Base-by-base conservation (phyloP, 2,888 invertebrate species). In the Hipparchia semele region DNA sequence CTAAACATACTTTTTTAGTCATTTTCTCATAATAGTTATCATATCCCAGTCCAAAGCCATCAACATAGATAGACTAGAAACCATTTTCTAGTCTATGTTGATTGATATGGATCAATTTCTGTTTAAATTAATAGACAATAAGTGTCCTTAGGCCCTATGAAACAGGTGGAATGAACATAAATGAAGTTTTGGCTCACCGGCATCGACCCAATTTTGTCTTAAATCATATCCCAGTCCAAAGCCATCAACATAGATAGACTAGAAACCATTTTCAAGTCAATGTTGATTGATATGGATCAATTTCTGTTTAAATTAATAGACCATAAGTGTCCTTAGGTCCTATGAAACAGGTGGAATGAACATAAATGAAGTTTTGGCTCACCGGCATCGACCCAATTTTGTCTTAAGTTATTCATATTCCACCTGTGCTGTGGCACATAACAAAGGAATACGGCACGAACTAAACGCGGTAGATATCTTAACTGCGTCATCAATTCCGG, bases 401-500 rank as follows among this genome's bases (percentile, higher is more conserved):
- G 65, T 33, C 65, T 10, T 64, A 54, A 58, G 13, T 53, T 59
- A 70, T 70, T 70, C 69, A 51, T 68, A 68, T 54, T 65, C 23
- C 65, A 65, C 65, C 65, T 65, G 65, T 64, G 49, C 8, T 10
- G 53, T 12, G 12, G 12, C 12, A 54, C 53, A 53, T 45, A 70
- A 66, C 58, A 65, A 58, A 56, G 58, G 64, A 45, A 62, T 45
- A 12, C 46, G 7, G n/a, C 1, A 7, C 33, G 46, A 71, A 61
- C 67, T 59, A 67, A 67, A 71, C 61, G 59, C 66, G 61, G 60
- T 67, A 54, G 54, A 61, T 53, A 46, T 72, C 78, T 77, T 79
- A 79, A 80, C 78, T 77, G 77, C 70, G 75, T 76, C 77, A 79
- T 77, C 76, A 79, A 79, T 77, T 78, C 77, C 61, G 71, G 73